A percentile compares a stretch with the other conserved stretches of the same genome.
These are phyloP conservation scores for Cheiracanthium punctorium DNA, from an alignment of 2,888 invertebrate genomes.

Conservation along the genomic window DNA sequence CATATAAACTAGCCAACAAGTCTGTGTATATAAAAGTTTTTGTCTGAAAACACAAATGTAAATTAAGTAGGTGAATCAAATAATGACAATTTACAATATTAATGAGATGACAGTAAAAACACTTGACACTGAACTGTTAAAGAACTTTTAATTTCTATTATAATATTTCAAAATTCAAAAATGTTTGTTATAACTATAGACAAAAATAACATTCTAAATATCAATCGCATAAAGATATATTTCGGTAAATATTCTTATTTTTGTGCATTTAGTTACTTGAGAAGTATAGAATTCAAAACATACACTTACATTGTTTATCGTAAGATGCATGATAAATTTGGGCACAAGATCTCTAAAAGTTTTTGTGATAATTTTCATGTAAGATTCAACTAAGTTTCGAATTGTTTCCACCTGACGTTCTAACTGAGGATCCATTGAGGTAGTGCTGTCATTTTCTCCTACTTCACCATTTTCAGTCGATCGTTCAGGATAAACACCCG, in stretches of 20 bases:
- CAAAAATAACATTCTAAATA: neutral
- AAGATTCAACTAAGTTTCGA: constrained; percentile 99
- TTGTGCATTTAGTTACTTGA: too few relatives aligned
- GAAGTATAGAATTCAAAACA: too few relatives aligned
- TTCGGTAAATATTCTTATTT: too few relatives aligned
- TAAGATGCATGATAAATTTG: constrained; percentile 98
- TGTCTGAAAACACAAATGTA: constrained; percentile 79
- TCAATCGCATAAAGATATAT: neutral
- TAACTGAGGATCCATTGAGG: constrained; percentile 83
- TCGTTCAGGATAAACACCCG: constrained; percentile 99
- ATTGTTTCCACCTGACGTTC: constrained; percentile 99
- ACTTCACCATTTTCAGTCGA: constrained; percentile 85
- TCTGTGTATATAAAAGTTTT: constrained; percentile 99
- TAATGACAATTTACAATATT: too few relatives aligned
- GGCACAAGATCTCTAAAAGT: constrained; percentile 98
- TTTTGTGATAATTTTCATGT: constrained; percentile 99
- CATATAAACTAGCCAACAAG: constrained; percentile 95
- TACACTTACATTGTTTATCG: constrained; percentile 87
- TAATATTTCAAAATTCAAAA: neutral
- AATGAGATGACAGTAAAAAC: too few relatives aligned
- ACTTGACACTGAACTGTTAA: too few relatives aligned
- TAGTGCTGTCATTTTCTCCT: constrained; percentile 77
- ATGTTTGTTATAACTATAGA: neutral
- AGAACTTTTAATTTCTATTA: too few relatives aligned
- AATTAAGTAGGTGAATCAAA: too few relatives aligned